phyloP scores from a whole-genome alignment of 2,888 invertebrate species.

The Drosophila hawaiiensis region DNA sequence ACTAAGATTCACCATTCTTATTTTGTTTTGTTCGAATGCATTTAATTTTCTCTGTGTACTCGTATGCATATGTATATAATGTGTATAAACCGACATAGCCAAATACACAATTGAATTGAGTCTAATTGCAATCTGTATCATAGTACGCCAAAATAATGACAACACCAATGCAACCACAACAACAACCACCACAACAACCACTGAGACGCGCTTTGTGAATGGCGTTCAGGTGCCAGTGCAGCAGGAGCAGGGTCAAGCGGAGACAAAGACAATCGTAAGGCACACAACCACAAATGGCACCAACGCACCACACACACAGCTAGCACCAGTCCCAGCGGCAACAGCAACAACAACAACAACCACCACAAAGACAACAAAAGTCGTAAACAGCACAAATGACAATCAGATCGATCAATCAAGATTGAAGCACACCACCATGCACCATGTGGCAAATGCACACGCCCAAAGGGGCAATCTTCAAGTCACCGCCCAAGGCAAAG shows the following conservation, averaged over 20 bases:
- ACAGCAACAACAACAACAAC: conserved; percentile 26
- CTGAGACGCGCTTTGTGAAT: conserved; percentile 23
- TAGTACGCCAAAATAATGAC: conserved; percentile 70
- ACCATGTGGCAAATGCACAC: conserved; percentile 60
- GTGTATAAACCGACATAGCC: not conserved
- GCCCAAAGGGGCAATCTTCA: conserved; percentile 60
- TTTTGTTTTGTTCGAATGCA: not conserved
- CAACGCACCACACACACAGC: conserved; percentile 13
- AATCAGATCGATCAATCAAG: conserved; percentile 25
- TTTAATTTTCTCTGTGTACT: conserved; percentile 1
- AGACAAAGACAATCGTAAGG: conserved; percentile 7
- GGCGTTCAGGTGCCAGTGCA: conserved; percentile 1
- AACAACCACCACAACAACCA: conserved; percentile 51
- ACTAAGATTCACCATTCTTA: not conserved
- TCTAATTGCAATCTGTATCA: conserved; percentile 21
- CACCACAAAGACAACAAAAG: conserved; percentile 35
- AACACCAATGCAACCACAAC: conserved; percentile 33
- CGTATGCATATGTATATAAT: conserved; percentile 1
- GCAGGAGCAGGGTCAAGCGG: conserved; percentile 1
- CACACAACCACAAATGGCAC: conserved; percentile 30
- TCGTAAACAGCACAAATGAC: conserved; percentile 28
- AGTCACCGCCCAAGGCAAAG: conserved; percentile 63
- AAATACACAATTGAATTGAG: not conserved
- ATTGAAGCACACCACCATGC: conserved; percentile 50
- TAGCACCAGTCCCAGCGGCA: conserved; percentile 18